Percentiles rank a stretch among this genome's conserved stretches.
Conservation (phyloP, 1,140 invertebrate species). For the Leguminivora glycinivorella region DNA sequence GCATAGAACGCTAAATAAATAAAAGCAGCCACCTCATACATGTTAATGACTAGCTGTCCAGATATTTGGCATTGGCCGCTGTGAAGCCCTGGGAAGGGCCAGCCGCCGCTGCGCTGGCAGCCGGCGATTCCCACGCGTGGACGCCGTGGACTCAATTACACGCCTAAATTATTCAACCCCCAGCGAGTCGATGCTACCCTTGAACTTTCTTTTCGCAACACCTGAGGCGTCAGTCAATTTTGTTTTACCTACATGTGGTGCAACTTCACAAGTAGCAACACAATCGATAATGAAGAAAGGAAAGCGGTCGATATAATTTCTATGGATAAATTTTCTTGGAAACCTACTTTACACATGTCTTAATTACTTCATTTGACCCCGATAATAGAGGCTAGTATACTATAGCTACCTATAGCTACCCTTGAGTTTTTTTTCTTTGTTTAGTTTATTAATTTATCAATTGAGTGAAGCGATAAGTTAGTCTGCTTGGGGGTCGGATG, state of each 20-base stretch:
- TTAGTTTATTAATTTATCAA: not conserved
- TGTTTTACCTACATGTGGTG: not conserved
- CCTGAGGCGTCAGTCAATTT: not conserved
- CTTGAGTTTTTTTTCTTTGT: not conserved
- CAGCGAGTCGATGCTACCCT: constrained; percentile 44
- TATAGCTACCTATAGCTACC: too few relatives aligned
- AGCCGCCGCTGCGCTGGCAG: constrained; percentile 3
- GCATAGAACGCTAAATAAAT: too few relatives aligned
- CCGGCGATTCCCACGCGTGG: constrained; percentile 45
- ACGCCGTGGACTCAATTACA: constrained; percentile 47
- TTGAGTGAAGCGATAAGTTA: not conserved
- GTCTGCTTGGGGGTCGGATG: not conserved
- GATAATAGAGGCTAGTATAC: too few relatives aligned
- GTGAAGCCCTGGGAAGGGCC: constrained; percentile 1
- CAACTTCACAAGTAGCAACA: not conserved
- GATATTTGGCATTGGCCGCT: constrained; percentile 16
- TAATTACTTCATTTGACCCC: too few relatives aligned
- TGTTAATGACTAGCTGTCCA: not conserved
- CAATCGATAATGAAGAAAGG: not conserved
- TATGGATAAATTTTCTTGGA: too few relatives aligned
- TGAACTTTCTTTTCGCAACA: constrained; percentile 57
- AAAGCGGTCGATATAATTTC: too few relatives aligned
- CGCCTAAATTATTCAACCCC: constrained; percentile 51
- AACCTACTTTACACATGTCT: too few relatives aligned
- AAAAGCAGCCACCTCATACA: not conserved